Percentiles rank a stretch among this genome's conserved stretches.
Conservation (phyloP, 2,888 invertebrate genomes). For the Thumatha senex region DNA sequence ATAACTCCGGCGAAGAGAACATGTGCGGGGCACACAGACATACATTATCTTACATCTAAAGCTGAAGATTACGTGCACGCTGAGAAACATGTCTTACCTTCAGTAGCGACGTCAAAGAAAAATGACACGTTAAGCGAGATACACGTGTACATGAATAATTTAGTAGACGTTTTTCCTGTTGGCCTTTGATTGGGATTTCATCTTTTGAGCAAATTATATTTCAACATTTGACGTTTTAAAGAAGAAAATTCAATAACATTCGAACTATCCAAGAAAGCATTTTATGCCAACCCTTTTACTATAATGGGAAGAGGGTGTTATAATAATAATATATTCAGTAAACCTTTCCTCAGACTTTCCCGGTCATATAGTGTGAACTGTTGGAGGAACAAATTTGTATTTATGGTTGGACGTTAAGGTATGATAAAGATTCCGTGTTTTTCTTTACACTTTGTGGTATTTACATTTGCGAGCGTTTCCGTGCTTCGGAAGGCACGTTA, state of each 20-base stretch:
- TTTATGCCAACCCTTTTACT: background rate
- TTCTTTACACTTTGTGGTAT: no score
- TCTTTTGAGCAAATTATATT: no score
- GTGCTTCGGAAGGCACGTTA: no score
- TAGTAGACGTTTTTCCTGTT: conserved; percentile 33
- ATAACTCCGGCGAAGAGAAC: conserved; percentile 13
- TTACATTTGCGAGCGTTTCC: no score
- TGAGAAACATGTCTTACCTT: conserved; percentile 24
- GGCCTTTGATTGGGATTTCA: no score
- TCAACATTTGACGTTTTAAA: no score
- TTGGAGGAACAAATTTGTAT: background rate
- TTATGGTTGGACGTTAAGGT: background rate
- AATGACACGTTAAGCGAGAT: conserved; percentile 48
- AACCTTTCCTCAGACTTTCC: background rate
- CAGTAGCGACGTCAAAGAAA: conserved; percentile 33
- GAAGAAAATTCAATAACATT: no score
- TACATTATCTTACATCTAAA: conserved; percentile 37
- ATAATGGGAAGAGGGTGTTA: conserved; percentile 1
- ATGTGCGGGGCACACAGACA: conserved; percentile 21
- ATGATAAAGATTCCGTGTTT: no score
- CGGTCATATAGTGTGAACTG: background rate
- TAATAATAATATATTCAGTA: background rate
- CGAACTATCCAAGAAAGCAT: no score
- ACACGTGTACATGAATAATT: conserved; percentile 48
- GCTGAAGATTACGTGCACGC: conserved; percentile 34